Conservation (phyloP, 2,797 vertebrate genomes). For the Coreius guichenoti region DNA sequence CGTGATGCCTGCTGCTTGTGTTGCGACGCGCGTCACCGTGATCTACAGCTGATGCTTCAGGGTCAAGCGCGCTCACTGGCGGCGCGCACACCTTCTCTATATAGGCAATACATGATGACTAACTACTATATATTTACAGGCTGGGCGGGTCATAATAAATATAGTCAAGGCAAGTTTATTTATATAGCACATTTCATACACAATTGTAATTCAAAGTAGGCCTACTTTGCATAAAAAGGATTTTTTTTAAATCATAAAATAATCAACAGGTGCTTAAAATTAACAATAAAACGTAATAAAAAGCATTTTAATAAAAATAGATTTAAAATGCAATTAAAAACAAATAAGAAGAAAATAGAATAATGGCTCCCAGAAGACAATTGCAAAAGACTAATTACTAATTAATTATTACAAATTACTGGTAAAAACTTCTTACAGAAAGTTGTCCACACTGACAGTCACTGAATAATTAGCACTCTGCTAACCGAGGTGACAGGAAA, state of each 20-base stretch:
- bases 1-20: slow-evolving; percentile 46
- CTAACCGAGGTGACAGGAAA: not conserved
- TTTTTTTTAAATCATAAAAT: too few species aligned
- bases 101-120: slow-evolving; percentile 21
- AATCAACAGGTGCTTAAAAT: not conserved
- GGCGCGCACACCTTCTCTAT: not conserved
- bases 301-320: not conserved
- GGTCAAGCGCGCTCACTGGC: slow-evolving; percentile 30
- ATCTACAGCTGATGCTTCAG: slow-evolving; percentile 30
- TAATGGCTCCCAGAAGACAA: not conserved
- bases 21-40: slow-evolving; percentile 24
- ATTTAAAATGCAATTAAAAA: not conserved
- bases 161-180: not conserved
- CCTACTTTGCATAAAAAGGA: too few species aligned
- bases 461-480: not conserved
- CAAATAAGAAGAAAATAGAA: not conserved
- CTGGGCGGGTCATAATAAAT: slow-evolving; percentile 36
- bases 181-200: not conserved
- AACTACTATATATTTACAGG: not conserved
- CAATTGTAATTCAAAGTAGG: not conserved
- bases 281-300: not conserved
- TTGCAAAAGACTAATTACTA: not conserved
- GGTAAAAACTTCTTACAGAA: not conserved
- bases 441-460: too few species aligned
- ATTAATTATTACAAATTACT: too few species aligned